phyloP scores from a whole-genome alignment of 2,113 vertebrate genomes.

The Carassius gibelio region DNA sequence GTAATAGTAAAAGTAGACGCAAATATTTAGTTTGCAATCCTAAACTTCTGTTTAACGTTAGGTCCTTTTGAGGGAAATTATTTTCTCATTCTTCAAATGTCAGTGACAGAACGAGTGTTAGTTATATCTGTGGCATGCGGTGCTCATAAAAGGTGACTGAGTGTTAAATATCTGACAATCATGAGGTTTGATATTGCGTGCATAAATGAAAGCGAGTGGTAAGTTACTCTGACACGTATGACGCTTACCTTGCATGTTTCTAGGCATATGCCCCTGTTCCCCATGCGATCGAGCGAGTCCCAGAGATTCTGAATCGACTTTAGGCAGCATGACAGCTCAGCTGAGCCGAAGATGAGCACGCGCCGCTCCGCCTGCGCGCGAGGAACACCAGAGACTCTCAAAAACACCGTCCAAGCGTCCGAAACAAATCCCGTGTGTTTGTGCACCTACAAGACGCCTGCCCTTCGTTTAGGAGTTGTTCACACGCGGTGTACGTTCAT shows the following conservation, averaged over 20 bases:
- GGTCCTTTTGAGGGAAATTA: not conserved
- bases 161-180: conserved; percentile 1
- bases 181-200: not conserved
- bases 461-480: not conserved
- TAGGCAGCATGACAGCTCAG: conserved; percentile 96
- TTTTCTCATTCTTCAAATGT: not conserved
- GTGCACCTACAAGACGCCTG: not conserved
- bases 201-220: not conserved
- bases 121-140: not conserved
- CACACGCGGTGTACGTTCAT: conserved; percentile 36
- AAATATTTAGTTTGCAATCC: not conserved
- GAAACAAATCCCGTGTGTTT: conserved; percentile 2
- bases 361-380: conserved; percentile 82
- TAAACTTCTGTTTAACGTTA: not conserved
- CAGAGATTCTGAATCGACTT: conserved; percentile 93
- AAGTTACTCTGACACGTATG: not conserved
- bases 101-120: not conserved
- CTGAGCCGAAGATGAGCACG: conserved; percentile 73
- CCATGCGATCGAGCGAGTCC: conserved; percentile 94
- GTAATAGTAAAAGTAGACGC: not conserved
- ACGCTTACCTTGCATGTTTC: conserved; percentile 95
- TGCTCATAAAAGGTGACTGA: not conserved
- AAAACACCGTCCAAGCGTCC: conserved; percentile 33
- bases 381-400: conserved; percentile 61
- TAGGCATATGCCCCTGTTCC: conserved; percentile 93